Evolutionary conservation across 2,113 vertebrate species (phyloP).

Genomic region (Neomonachus schauinslandi): DNA sequence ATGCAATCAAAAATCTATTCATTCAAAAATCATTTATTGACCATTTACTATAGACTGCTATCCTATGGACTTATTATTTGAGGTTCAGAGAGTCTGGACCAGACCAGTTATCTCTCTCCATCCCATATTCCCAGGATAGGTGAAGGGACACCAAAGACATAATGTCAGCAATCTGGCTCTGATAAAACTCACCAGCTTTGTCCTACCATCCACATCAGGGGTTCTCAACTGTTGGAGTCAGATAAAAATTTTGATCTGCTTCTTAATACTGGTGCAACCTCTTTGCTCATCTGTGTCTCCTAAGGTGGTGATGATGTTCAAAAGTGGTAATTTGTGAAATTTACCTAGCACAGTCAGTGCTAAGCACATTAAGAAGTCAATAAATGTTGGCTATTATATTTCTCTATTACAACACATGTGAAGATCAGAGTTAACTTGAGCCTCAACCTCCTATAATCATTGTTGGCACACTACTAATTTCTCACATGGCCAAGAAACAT

Average conservation of each 20-base stretch:
- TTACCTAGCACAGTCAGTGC: neutral
- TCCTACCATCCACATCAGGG: neutral
- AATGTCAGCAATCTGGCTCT: neutral
- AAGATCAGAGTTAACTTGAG: neutral
- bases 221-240: neutral
- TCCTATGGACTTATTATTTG: neutral
- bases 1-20: neutral
- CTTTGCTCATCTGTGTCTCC: neutral
- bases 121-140: neutral
- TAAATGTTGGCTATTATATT: neutral
- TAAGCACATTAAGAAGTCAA: neutral
- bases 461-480: neutral
- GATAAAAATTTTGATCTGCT: neutral
- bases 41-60: neutral
- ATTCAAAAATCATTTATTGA: neutral
- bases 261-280: neutral
- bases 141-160: neutral
- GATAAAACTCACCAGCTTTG: neutral
- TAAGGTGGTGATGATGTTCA: neutral
- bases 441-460: neutral
- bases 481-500: neutral
- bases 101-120: neutral
- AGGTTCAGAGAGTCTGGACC: neutral
- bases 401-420: rapidly evolving
- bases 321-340: neutral